Evolutionary conservation across 2,113 vertebrate species (phyloP).

Genomic region (Prunella fulvescens): DNA sequence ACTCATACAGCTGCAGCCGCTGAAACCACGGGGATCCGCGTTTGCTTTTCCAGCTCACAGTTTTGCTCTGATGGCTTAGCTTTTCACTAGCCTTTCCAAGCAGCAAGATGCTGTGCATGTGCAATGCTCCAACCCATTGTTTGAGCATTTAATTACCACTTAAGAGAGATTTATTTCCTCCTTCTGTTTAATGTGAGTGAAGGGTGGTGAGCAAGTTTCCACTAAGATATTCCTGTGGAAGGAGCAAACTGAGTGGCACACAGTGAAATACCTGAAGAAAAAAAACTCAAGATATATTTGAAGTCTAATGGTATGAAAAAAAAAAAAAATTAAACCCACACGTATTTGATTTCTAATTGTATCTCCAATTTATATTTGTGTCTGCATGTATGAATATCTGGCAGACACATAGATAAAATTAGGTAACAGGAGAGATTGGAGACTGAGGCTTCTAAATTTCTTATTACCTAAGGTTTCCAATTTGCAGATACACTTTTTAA

Average conservation of each 20-base stretch:
- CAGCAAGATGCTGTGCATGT: not conserved
- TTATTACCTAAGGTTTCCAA: not conserved
- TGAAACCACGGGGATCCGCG: not conserved
- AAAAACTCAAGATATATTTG: not conserved
- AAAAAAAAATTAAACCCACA: not conserved
- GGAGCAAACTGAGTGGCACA: not conserved
- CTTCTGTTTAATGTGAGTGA: not conserved
- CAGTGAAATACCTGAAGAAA: not conserved
- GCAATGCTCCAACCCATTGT: not conserved
- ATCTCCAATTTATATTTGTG: not conserved
- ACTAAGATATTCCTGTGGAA: not conserved
- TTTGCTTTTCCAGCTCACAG: not conserved
- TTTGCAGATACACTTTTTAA: not conserved
- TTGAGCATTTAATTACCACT: constrained; percentile 12
- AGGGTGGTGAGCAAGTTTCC: not conserved
- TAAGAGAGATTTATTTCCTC: not conserved
- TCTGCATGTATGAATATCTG: not conserved
- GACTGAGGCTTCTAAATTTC: not conserved
- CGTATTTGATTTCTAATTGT: not conserved
- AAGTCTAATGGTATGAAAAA: not conserved
- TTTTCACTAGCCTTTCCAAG: not conserved
- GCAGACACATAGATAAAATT: not conserved
- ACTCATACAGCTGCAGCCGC: not conserved
- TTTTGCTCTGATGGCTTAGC: not conserved
- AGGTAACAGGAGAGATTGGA: not conserved